Base-by-base conservation (phyloP, 2,113 vertebrate species). In the Sturnira hondurensis region DNA sequence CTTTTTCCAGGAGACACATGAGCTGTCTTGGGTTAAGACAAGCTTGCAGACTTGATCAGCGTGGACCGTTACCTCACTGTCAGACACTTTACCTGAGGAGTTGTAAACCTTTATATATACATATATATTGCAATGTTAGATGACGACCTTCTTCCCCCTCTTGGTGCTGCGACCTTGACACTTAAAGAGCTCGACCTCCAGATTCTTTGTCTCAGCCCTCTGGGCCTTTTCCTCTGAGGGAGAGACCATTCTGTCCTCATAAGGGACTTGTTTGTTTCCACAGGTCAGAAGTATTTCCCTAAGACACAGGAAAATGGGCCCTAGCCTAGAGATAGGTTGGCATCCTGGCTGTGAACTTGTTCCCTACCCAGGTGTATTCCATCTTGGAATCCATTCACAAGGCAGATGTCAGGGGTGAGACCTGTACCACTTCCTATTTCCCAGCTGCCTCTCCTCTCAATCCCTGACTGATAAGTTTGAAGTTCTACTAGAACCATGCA, bases 61-160 rank as follows among this genome's bases (percentile, higher is more conserved):
- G 94, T 93, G 97, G 97, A 97, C 98, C 96, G 94, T 98, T 98
- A 98, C 98, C 98, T 99, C 98, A 98, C 97, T 98, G 94, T 97
- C 95, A 61, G 96, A 96, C 98, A 97, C 98, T 98, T 98, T 97
- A 98, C 97, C 93, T 86, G 56, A 96, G 95, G 82, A 95, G 73
- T 96, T 93, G 88, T 82, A 96, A 94, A 97, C 88, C 43, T 97
- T 96, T 84, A 84, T 89, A 78, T 77, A 78, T 78, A 76, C 47
- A 31, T 63, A 43, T 41, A 63, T 81, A 81, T 85, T 28, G 54
- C 36, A 4, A 45, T 90, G 89, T 94, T 88, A 86, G 43, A n/a
- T 7, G 22, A 92, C 20, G 67, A 43, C 86, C 82, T 28, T 95
- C 88, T 86, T 95, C 76, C 76, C 43, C 43, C 36, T 52, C 78